Percentiles rank a stretch among this genome's conserved stretches.
phyloP scores from a whole-genome alignment of 2,113 vertebrate species.

The Tiliqua scincoides region DNA sequence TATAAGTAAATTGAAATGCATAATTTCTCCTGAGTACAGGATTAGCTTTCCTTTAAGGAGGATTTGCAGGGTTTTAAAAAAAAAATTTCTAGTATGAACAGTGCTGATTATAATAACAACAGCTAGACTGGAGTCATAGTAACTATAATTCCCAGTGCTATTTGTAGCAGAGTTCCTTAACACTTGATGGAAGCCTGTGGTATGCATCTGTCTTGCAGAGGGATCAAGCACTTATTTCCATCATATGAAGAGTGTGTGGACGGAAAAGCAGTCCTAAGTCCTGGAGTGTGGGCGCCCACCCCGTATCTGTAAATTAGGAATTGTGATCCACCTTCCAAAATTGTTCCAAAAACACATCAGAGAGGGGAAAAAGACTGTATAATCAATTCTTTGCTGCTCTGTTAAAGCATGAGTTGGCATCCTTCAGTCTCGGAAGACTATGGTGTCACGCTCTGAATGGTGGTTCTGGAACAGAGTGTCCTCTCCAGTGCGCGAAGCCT shows the following conservation, averaged over 20 bases:
- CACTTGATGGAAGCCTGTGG: not conserved
- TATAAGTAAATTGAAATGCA: not conserved
- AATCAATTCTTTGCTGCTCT: not conserved
- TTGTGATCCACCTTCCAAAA: not conserved
- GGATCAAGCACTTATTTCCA: not conserved
- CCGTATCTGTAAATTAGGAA: not conserved
- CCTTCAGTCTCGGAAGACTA: too few relatives aligned
- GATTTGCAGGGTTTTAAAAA: not conserved
- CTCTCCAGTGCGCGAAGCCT: too few relatives aligned
- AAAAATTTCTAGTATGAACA: not conserved
- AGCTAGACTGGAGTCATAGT: not conserved
- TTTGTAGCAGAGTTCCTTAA: not conserved
- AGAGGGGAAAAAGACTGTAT: too few relatives aligned
- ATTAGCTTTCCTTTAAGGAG: not conserved
- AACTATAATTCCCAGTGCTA: not conserved
- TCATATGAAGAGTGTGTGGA: not conserved
- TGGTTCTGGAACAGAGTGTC: too few relatives aligned
- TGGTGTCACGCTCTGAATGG: too few relatives aligned
- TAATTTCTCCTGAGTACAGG: not conserved
- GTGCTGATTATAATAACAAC: not conserved
- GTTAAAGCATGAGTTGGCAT: not conserved
- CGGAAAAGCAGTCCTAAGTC: not conserved
- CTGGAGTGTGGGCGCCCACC: not conserved
- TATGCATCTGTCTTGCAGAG: not conserved
- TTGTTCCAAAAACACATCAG: not conserved